These are phyloP conservation scores for Phasianus colchicus DNA, from an alignment of 2,113 vertebrate species.

Conservation along the genomic window DNA sequence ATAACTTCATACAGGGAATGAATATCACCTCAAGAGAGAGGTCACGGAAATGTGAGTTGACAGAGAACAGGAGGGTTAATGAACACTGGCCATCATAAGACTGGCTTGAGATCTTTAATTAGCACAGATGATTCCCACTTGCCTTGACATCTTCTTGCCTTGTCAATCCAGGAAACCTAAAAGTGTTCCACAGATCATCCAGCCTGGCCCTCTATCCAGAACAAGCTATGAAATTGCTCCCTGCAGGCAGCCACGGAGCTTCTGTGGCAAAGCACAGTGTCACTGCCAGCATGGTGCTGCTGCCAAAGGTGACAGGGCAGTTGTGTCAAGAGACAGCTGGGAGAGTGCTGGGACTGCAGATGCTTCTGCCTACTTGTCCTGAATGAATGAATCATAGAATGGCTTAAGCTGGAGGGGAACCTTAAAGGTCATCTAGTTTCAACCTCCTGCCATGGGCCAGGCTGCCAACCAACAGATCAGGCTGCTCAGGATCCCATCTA, in stretches of 20 bases:
- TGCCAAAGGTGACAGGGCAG: neutral
- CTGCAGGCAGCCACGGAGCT: neutral
- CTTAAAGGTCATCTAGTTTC: too few relatives aligned
- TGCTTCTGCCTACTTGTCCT: neutral
- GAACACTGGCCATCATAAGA: neutral
- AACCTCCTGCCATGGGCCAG: too few relatives aligned
- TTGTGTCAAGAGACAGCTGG: neutral
- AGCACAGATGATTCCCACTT: neutral
- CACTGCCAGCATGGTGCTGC: neutral
- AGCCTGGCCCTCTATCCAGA: neutral
- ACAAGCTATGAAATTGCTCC: neutral
- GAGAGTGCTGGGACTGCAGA: neutral
- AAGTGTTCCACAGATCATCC: neutral
- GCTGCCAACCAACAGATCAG: too few relatives aligned
- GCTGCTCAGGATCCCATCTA: too few relatives aligned
- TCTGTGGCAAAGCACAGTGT: neutral
- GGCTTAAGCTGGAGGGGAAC: too few relatives aligned
- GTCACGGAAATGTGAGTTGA: neutral
- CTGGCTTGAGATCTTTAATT: neutral
- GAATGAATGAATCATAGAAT: too few relatives aligned
- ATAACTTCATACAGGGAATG: neutral
- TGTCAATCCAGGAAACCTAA: neutral
- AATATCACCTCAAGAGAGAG: neutral
- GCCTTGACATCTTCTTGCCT: neutral
- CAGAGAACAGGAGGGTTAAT: neutral